A percentile compares a stretch with the other conserved stretches of the same genome.
These are phyloP conservation scores for Thymelicus sylvestris DNA, from an alignment of 2,888 invertebrate genomes.

Conservation along the genomic window DNA sequence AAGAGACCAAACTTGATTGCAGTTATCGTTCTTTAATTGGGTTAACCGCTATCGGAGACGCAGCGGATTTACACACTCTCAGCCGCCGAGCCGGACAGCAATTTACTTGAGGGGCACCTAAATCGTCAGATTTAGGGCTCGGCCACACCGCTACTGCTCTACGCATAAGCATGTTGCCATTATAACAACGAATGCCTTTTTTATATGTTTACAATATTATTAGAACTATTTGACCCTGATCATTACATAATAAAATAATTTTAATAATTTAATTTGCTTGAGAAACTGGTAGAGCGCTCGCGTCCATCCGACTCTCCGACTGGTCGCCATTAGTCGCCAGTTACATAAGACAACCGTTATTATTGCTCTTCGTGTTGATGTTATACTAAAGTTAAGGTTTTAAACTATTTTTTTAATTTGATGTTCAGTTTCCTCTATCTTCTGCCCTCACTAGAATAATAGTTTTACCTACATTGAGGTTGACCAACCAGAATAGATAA, in stretches of 20 bases:
- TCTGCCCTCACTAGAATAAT: no score
- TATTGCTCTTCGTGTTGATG: neutral
- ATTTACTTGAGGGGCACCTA: conserved; percentile 17
- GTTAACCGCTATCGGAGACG: conserved; percentile 39
- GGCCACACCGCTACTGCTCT: neutral
- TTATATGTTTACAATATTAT: no score
- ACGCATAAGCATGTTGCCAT: no score
- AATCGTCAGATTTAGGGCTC: conserved; percentile 4
- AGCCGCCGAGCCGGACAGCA: neutral
- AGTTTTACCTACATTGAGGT: no score
- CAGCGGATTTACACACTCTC: neutral
- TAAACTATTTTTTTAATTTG: no score
- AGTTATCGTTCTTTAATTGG: conserved; percentile 40
- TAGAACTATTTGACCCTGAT: no score
- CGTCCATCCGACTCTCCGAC: neutral
- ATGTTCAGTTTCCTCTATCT: no score
- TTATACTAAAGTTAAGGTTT: neutral
- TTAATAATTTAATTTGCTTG: conserved; percentile 17
- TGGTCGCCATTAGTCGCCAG: neutral
- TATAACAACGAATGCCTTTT: no score
- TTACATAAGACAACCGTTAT: conserved; percentile 17
- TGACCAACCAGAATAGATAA: no score
- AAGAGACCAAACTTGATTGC: conserved; percentile 35
- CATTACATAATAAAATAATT: no score
- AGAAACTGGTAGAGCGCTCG: conserved; percentile 18